Evolutionary conservation across 2,113 vertebrate species (phyloP).

Genomic region (Noctilio leporinus): DNA sequence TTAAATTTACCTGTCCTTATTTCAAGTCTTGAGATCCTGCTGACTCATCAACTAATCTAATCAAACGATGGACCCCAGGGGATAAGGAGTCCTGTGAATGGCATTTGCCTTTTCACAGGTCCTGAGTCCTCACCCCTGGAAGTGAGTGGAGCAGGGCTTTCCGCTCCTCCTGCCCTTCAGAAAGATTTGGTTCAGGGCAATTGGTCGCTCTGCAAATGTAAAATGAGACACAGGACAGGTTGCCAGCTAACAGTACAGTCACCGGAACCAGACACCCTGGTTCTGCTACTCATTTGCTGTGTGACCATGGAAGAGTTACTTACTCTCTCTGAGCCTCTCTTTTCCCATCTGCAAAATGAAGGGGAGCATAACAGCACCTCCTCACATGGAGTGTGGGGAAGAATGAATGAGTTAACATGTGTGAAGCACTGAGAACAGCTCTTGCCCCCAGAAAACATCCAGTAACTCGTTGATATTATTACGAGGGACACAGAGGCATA

Average conservation of each 20-base stretch:
- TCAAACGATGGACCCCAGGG: neutral
- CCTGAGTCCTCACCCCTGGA: neutral
- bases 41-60: neutral
- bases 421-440: too few species aligned
- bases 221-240: neutral
- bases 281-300: neutral
- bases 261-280: neutral
- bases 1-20: neutral
- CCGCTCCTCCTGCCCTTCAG: fast-evolving
- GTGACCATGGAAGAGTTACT: neutral
- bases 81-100: neutral
- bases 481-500: neutral
- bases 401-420: neutral
- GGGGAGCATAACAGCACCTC: neutral
- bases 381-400: neutral
- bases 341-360: neutral
- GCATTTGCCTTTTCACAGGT: neutral
- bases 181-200: neutral
- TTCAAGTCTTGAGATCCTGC: neutral
- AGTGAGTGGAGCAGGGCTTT: neutral
- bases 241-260: neutral
- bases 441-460: neutral
- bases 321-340: neutral
- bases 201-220: neutral
- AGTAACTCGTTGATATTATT: neutral